Evolutionary conservation across 2,888 invertebrate species (phyloP), one percentile per base, ranked within the genome.

Genomic region (Callinectes sapidus): DNA sequence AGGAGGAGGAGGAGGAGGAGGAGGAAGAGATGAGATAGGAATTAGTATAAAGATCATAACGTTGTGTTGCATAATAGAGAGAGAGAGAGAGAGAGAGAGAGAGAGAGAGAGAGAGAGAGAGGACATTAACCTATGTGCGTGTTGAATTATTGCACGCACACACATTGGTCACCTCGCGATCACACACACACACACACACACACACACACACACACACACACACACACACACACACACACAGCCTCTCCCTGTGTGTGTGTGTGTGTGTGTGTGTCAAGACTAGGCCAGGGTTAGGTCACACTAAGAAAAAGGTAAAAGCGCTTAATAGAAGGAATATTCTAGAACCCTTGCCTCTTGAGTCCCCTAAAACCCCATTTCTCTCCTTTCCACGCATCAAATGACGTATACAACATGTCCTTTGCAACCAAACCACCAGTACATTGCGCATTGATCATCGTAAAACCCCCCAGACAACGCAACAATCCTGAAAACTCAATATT

Each of bases 61-160:
- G 23, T 61, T 5, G 1, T 28, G 10, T n/a, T 3, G 2, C n/a
- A 6, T 16, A n/a, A n/a, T n/a, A n/a, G n/a, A n/a, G n/a, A n/a
- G n/a, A n/a, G n/a, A n/a, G n/a, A n/a, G n/a, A n/a, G 66, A n/a
- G 23, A 16, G 66, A 6, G 18, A 6, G 28, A n/a, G 28, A 28
- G 71, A 71, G n/a, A 71, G 71, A 71, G n/a, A 71, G 71, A 71
- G 71, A 71, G n/a, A 71, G n/a, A 71, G n/a, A 71, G 66, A 71
- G 28, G 5, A 71, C 28, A 71, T 71, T 28, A 71, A n/a, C 71
- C 28, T 71, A n/a, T 71, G 8, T 71, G 71, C 71, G 71, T 71
- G 71, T 71, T 71, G 23, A 28, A 28, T n/a, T 28, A 39, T 39
- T 39, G 39, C 39, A 39, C 39, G 5, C 39, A 39, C 39, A 39